Percentiles rank a stretch among this genome's conserved stretches.
phyloP scores from a whole-genome alignment of 2,888 invertebrate genomes.

The Noctua comes region DNA sequence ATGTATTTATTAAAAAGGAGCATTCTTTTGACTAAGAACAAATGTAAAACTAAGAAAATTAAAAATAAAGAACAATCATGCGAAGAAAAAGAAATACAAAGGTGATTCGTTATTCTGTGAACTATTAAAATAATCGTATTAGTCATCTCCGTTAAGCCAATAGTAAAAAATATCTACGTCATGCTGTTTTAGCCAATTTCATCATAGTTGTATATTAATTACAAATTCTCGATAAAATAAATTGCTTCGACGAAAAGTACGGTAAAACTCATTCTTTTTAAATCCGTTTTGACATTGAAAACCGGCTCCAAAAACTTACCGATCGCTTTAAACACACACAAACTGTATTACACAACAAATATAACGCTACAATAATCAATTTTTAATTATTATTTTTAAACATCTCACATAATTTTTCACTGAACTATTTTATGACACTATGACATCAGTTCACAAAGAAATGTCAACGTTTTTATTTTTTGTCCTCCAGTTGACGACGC shows the following conservation, averaged over 20 bases:
- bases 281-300: constrained; percentile 57
- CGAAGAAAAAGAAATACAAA: constrained; percentile 21
- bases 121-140: constrained; percentile 67
- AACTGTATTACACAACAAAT: constrained; percentile 65
- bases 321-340: constrained; percentile 55
- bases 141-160: constrained; percentile 61
- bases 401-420: constrained; percentile 75
- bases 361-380: constrained; percentile 52
- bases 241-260: constrained; percentile 51
- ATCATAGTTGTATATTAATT: constrained; percentile 20
- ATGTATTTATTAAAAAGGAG: background rate
- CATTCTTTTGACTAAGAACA: background rate
- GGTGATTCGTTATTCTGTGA: constrained; percentile 54
- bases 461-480: constrained; percentile 84
- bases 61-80: constrained; percentile 31
- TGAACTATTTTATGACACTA: constrained; percentile 70
- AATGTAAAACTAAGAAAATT: background rate
- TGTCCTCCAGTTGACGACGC: constrained; percentile 74
- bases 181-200: constrained; percentile 26
- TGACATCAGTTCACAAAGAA: constrained; percentile 80
- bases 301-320: constrained; percentile 71
- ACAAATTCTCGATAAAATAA: constrained; percentile 23
- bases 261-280: constrained; percentile 57
- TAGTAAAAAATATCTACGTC: constrained; percentile 46
- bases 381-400: constrained; percentile 57